Evolutionary conservation across 2,797 vertebrate species (phyloP), one percentile per base, ranked within the genome.

Genomic region (Siniperca obscura): DNA sequence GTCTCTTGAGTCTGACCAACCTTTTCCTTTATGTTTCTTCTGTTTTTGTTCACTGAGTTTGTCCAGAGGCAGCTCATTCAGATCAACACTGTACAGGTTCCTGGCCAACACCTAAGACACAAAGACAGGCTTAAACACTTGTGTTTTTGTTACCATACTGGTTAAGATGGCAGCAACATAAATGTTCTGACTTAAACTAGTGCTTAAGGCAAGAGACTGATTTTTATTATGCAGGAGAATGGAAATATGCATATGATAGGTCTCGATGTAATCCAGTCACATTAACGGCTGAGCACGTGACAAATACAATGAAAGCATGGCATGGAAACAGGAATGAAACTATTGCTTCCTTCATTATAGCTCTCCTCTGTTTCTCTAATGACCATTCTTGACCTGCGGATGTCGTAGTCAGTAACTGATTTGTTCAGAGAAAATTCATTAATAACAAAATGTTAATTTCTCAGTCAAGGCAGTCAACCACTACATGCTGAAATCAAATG

Each of bases 1-100:
- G 27, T 65, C 13, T 81, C 56, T 48, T 0, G 12, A 36, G 44
- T 25, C 3, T 2, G 53, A 82, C 91, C 87, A 90, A 99, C 98
- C 98, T 98, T 98, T 99, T 91, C 98, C 98, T 96, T 99, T 99
- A 90, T 99, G 98, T 78, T 99, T 99, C 95, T 99, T 99, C 95
- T 97, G 98, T 82, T 99, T 99, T 94, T 99, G 98, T 90, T 99
- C 98, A 90, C 98, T 99, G 85, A 99, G 95, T 84, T 99, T 99
- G 95, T 99, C 98, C 92, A 99, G 89, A 0, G 98, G 98, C 56
- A 99, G 93, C 91, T 99, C 98, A 82, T 97, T 96, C 80, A 99
- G 95, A 93, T 99, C 98, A 81, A 99, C 96, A 84, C 94, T 98
- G 92, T 99, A 99, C 76, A 99, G 93, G 92, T 99, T 98, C 88